These are phyloP conservation scores for Camponotus pennsylvanicus DNA, from an alignment of 1,140 invertebrate species.

Conservation along the genomic window DNA sequence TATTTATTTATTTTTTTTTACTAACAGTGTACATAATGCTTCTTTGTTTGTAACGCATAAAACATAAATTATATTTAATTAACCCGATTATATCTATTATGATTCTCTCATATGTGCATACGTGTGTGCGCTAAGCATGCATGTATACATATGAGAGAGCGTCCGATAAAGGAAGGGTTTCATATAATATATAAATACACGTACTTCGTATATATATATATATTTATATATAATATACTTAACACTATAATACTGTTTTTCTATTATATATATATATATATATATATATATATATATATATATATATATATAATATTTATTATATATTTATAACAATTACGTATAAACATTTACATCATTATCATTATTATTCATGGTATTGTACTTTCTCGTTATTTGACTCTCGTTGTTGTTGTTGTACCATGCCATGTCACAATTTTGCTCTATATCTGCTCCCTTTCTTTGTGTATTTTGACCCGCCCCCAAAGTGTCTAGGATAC, in stretches of 20 bases:
- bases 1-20: slow-evolving; percentile 81
- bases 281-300: slow-evolving; percentile 53
- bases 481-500: slow-evolving; percentile 82
- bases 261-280: slow-evolving; percentile 66
- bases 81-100: slow-evolving; percentile 78
- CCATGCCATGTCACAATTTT: slow-evolving; percentile 75
- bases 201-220: slow-evolving; percentile 70
- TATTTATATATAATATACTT: slow-evolving; percentile 73
- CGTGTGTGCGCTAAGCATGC: slow-evolving; percentile 64
- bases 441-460: slow-evolving; percentile 70
- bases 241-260: slow-evolving; percentile 76
- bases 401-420: slow-evolving; percentile 77
- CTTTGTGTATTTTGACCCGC: slow-evolving; percentile 69
- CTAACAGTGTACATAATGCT: slow-evolving; percentile 86
- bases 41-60: slow-evolving; percentile 86
- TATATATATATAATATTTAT: slow-evolving; percentile 60
- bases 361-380: slow-evolving; percentile 77
- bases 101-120: slow-evolving; percentile 69
- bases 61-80: slow-evolving; percentile 83
- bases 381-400: slow-evolving; percentile 79
- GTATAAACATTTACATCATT: slow-evolving; percentile 65
- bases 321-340: slow-evolving; percentile 65
- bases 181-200: slow-evolving; percentile 63
- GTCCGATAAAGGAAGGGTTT: slow-evolving; percentile 44
- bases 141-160: slow-evolving; percentile 68